Base-by-base conservation (phyloP, 2,113 vertebrate genomes). In the Aramus guarauna region DNA sequence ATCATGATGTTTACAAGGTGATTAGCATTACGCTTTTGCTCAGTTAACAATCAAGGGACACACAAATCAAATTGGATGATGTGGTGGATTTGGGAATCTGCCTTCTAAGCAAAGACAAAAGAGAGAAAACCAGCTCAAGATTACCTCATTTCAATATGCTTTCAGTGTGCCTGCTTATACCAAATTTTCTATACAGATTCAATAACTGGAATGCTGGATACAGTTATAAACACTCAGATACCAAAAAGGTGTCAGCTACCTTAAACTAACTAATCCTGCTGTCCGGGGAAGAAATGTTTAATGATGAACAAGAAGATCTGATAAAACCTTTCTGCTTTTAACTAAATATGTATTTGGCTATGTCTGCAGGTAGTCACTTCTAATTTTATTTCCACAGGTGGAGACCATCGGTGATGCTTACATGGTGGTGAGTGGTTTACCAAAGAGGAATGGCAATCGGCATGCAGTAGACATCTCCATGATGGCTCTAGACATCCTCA, bases 1-100 rank as follows among this genome's bases (percentile, higher is more conserved):
- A 99, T 95, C 99, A 99, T 14, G 99, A 99, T 29, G 99, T 99
- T 94, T 99, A 99, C 95, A 99, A 99, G 99, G 99, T 99, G 96
- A 97, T 29, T 66, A 59, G 26, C 71, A 94, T 53, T 7, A 5
- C 22, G n/a, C 9, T 92, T 96, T 83, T 78, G 43, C 32, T 96
- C 63, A 90, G 50, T 91, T 85, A 85, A 67, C 24, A 34, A 12
- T 34, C 50, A 72, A 23, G 34, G 19, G 56, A 66, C 29, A 32
- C 12, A 95, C 34, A 63, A 59, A 62, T 84, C 13, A 56, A 92
- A 75, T 6, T 62, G 47, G 30, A 64, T 62, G 12, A 48, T 56
- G 15, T 29, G 41, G 62, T 39, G 30, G n/a, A 63, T 47, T 72
- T 59, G 52, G 50, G 53, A 93, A 83, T 64, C 53, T 86, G 86